Conservation (phyloP, 2,888 invertebrate species). For the Carcina quercana region DNA sequence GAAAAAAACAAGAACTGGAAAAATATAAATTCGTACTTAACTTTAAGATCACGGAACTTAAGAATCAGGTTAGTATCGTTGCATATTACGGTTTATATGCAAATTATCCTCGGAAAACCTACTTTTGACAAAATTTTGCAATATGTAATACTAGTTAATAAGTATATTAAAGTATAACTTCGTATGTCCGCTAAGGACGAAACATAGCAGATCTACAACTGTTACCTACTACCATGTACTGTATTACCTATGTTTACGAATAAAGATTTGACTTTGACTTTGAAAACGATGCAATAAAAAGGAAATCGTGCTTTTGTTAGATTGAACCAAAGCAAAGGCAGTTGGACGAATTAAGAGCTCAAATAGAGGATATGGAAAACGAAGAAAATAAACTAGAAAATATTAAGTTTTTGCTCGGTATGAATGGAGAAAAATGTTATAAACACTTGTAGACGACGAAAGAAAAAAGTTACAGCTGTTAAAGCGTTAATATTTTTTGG, state of each 20-base stretch:
- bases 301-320: too few species aligned
- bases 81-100: too few species aligned
- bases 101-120: too few species aligned
- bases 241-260: too few species aligned
- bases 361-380: conserved; percentile 89
- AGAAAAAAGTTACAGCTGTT: conserved; percentile 65
- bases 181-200: too few species aligned
- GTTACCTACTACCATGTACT: too few species aligned
- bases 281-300: too few species aligned
- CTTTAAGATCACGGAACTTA: conserved; percentile 91
- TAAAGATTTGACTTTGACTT: too few species aligned
- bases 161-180: too few species aligned
- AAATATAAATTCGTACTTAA: conserved; percentile 94
- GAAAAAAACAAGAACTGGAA: conserved; percentile 90
- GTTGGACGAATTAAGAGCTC: conserved; percentile 85
- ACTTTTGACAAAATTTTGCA: too few species aligned
- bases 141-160: too few species aligned
- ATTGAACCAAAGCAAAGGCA: conserved; percentile 89
- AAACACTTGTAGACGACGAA: neutral
- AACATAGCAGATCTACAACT: too few species aligned
- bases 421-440: conserved; percentile 16
- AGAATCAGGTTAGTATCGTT: conserved; percentile 72
- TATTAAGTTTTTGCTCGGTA: conserved; percentile 63
- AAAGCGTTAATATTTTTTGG: conserved; percentile 18
- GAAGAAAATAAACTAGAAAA: conserved; percentile 81